Percentiles rank a stretch among this genome's conserved stretches.
Conservation (phyloP, 2,113 vertebrate genomes). For the Salminus brasiliensis region DNA sequence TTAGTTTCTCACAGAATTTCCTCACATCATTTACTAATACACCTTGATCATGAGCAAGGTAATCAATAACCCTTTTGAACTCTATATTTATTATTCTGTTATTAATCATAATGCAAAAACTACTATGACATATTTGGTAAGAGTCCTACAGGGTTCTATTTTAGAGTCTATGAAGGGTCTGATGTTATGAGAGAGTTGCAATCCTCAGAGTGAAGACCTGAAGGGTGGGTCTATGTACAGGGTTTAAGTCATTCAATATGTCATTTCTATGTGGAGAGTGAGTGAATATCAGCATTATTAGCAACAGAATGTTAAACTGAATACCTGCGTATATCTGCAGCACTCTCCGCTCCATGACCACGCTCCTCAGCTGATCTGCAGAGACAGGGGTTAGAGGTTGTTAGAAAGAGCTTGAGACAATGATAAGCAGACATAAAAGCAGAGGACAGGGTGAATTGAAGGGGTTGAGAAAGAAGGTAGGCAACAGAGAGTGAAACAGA, state of each 20-base stretch:
- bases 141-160: too few relatives aligned
- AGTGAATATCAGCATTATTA: background rate
- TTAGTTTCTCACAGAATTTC: too few relatives aligned
- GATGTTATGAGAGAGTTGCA: too few relatives aligned
- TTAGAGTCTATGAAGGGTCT: too few relatives aligned
- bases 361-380: conserved; percentile 42
- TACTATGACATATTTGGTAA: too few relatives aligned
- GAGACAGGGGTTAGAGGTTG: conserved; percentile 38
- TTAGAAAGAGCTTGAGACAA: conserved; percentile 34
- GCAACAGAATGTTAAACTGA: background rate
- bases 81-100: too few relatives aligned
- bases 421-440: conserved; percentile 2
- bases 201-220: too few relatives aligned
- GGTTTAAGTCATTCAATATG: conserved; percentile 3
- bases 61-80: too few relatives aligned
- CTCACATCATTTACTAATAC: too few relatives aligned
- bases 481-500: conserved; percentile 15
- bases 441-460: background rate
- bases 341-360: background rate
- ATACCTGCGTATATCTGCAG: conserved; percentile 42
- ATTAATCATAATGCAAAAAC: too few relatives aligned
- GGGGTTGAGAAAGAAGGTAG: background rate
- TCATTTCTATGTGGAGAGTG: background rate
- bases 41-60: too few relatives aligned
- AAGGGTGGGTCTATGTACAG: background rate